A percentile compares a stretch with the other conserved stretches of the same genome.
These are phyloP conservation scores for Brachylomia viminalis DNA, from an alignment of 2,888 invertebrate genomes.

Conservation along the genomic window DNA sequence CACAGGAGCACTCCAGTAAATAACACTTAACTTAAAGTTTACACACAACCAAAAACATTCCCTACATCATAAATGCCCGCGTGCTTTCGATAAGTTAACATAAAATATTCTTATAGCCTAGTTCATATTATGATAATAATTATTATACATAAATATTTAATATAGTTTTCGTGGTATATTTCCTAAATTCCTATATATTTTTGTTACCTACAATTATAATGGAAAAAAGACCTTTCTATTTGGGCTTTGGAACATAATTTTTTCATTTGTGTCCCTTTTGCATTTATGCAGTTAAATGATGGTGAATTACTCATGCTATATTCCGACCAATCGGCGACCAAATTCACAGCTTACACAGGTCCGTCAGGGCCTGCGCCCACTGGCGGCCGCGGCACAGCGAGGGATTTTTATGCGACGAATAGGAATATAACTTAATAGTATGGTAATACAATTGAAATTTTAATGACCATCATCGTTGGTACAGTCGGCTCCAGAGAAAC, in stretches of 20 bases:
- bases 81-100: slow-evolving; percentile 22
- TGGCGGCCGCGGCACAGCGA: not conserved
- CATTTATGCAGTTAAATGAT: not conserved
- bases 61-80: slow-evolving; percentile 39
- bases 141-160: slow-evolving; percentile 37
- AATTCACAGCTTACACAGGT: not conserved
- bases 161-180: slow-evolving; percentile 28
- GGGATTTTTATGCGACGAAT: not conserved
- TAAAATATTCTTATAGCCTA: slow-evolving; percentile 31
- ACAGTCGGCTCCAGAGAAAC: too few relatives aligned
- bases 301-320: not conserved
- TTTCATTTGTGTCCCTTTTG: not conserved
- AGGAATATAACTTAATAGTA: not conserved
- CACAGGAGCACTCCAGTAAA: slow-evolving; percentile 42
- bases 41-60: slow-evolving; percentile 40
- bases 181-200: slow-evolving; percentile 26
- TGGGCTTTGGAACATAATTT: not conserved
- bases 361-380: not conserved
- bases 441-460: not conserved
- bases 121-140: not conserved
- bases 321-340: not conserved
- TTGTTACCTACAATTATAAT: slow-evolving; percentile 18
- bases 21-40: slow-evolving; percentile 35
- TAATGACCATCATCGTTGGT: not conserved
- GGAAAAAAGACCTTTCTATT: not conserved